Evolutionary conservation across 1,140 invertebrate genomes (phyloP).

Genomic region (Ceratina australensis): DNA sequence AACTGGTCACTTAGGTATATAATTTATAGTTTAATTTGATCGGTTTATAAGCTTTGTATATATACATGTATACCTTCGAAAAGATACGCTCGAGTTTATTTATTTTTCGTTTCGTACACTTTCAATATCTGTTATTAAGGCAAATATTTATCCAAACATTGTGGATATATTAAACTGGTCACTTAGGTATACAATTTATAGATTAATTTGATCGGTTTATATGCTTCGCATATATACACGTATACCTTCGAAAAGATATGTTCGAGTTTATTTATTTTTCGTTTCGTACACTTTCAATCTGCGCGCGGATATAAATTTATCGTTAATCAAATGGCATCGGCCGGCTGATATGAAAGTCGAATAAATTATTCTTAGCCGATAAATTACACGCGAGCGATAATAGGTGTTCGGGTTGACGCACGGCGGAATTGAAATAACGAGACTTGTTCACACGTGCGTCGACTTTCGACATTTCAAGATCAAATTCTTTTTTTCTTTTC

Average conservation of each 20-base stretch:
- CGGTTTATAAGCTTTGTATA: no score
- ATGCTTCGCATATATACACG: no score
- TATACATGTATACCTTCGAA: no score
- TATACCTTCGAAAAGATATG: no score
- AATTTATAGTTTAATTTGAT: no score
- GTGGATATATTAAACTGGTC: no score
- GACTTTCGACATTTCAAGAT: conserved; percentile 9
- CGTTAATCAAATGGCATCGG: not conserved
- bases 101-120: no score
- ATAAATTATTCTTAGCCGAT: conserved; percentile 20
- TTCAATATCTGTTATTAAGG: not conserved
- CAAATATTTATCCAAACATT: conserved; percentile 1
- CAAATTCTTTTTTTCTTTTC: not conserved
- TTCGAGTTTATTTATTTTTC: no score
- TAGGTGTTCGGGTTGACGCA: not conserved
- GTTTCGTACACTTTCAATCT: not conserved
- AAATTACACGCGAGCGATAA: conserved; percentile 27
- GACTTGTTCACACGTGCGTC: not conserved
- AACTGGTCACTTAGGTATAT: no score
- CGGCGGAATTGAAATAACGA: not conserved
- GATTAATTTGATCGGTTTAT: no score
- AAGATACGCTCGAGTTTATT: no score
- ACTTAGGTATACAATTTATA: no score
- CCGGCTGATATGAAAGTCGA: not conserved
- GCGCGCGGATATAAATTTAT: not conserved